Percentiles rank a stretch among this genome's conserved stretches.
Conservation (phyloP, 2,797 vertebrate species). For the Paratrypauchen microcephalus region DNA sequence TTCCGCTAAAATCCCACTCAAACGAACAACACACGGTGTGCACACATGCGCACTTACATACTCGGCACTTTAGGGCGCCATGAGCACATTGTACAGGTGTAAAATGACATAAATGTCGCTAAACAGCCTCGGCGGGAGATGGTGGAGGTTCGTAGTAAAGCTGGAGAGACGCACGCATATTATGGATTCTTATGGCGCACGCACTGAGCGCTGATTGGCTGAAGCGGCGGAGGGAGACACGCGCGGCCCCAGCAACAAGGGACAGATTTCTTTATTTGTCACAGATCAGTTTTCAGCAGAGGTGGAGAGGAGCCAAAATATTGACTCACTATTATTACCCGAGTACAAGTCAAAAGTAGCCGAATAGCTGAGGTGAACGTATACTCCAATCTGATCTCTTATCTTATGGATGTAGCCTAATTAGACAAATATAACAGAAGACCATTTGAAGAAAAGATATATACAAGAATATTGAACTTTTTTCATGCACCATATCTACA, state of each 20-base stretch:
- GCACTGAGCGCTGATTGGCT: constrained; percentile 64
- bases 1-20: not conserved
- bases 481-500: no score
- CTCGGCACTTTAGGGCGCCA: not conserved
- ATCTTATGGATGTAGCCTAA: no score
- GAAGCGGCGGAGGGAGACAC: constrained; percentile 20
- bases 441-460: no score
- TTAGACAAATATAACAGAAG: no score
- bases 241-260: constrained; percentile 70
- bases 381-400: no score
- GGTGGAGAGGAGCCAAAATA: not conserved
- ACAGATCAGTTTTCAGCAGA: not conserved
- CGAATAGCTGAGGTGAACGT: no score
- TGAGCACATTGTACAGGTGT: not conserved
- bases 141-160: not conserved
- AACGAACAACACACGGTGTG: not conserved
- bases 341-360: no score
- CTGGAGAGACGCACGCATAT: not conserved
- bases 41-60: not conserved
- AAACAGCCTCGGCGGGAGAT: not conserved
- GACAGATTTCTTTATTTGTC: constrained; percentile 12
- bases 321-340: no score
- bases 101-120: no score
- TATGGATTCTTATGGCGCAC: constrained; percentile 52
- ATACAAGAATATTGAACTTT: no score